Base-by-base conservation (phyloP, 2,888 invertebrate species). In the Fragum whitleyi region DNA sequence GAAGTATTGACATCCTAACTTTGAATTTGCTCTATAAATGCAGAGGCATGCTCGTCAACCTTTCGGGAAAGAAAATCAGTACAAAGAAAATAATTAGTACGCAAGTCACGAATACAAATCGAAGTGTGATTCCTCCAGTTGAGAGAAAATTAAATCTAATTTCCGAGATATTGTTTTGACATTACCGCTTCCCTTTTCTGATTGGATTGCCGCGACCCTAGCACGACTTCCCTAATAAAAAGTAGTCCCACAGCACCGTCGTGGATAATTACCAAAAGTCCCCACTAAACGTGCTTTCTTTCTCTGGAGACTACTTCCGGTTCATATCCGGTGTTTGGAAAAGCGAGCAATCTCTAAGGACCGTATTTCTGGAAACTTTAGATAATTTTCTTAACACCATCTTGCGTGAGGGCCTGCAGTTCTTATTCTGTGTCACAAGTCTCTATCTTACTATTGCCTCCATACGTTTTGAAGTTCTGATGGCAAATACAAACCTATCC, bases 121-220 rank as follows among this genome's bases (percentile, higher is more conserved):
- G 81, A 81, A 78, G 81, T 79, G 79, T 79, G 83, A 85, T 85
- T 80, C 79, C 77, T 80, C 61, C 74, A 72, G 77, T 81, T 74
- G 80, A 80, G 75, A 79, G 81, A 79, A 76, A 83, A 85, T 83
- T 83, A 79, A 85, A 85, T 85, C 80, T 81, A 83, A 85, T 85
- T 85, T 85, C 85, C 83, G 74, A 77, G 80, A 85, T 85, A 81
- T 83, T 81, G 85, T 85, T 85, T 85, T 79, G 85, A 81, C 85
- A 85, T 85, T 85, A 82, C 77, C 67, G 77, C 71, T 79, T 69
- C 72, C 72, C 81, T 65, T 61, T 70, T 82, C 75, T 82, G 79
- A 85, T 85, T 85, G 85, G 85, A 72, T 79, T 74, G 79, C 71
- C 69, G 68, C 74, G 81, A 80, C 79, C 80, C 69, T 74, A 71